Evolutionary conservation across 23 tunicate genomes (phyloP).

Genomic region (Halocynthia aurantium): DNA sequence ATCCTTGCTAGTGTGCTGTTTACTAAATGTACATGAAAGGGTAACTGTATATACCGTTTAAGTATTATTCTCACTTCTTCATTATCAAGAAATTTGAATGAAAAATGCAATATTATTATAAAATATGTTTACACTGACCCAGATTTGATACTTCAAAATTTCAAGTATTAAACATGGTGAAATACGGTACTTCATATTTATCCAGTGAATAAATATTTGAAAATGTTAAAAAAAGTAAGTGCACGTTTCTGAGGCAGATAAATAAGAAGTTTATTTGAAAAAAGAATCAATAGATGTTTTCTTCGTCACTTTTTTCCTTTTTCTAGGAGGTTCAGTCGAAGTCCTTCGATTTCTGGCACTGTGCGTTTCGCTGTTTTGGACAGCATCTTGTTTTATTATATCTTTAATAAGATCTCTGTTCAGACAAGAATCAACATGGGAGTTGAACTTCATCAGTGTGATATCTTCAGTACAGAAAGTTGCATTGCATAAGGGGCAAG

Average conservation of each 20-base stretch:
- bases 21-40: too few species aligned
- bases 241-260: background rate
- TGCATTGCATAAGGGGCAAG: constrained; percentile 62
- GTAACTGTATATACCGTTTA: too few species aligned
- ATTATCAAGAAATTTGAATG: too few species aligned
- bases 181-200: too few species aligned
- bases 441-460: constrained; percentile 35
- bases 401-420: constrained; percentile 46
- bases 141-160: too few species aligned
- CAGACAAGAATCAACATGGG: constrained; percentile 67
- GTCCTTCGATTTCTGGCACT: background rate
- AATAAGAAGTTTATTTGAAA: constrained; percentile 4
- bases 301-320: constrained; percentile 31
- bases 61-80: too few species aligned
- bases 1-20: too few species aligned
- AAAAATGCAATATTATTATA: too few species aligned
- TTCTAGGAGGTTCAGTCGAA: constrained; percentile 1
- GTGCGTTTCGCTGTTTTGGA: background rate
- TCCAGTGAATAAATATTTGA: too few species aligned
- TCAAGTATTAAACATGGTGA: too few species aligned
- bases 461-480: constrained; percentile 27
- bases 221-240: background rate
- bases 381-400: constrained; percentile 17
- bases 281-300: constrained; percentile 33
- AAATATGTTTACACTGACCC: too few species aligned